phyloP scores from a whole-genome alignment of 2,888 invertebrate species.

The Polydesmus complanatus region DNA sequence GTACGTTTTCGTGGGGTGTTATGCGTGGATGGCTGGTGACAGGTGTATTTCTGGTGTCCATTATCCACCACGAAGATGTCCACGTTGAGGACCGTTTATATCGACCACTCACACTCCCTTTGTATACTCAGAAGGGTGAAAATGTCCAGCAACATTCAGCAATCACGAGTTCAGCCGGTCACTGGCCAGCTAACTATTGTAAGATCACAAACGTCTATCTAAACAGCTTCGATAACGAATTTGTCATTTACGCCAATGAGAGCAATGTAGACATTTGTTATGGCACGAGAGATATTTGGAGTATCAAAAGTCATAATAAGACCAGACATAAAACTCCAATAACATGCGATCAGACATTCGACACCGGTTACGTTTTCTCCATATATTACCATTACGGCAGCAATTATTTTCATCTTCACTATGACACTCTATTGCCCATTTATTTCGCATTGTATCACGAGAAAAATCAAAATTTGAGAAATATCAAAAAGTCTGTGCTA shows the following conservation, averaged over 20 bases:
- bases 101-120: background rate
- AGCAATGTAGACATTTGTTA: slow-evolving; percentile 17
- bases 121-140: background rate
- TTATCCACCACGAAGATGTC: background rate
- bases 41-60: background rate
- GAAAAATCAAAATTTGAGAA: background rate
- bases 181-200: slow-evolving; percentile 20
- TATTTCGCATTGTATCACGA: slow-evolving; percentile 16
- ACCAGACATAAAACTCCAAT: background rate
- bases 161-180: slow-evolving; percentile 18
- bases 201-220: slow-evolving; percentile 19
- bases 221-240: slow-evolving; percentile 13
- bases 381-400: slow-evolving; percentile 23
- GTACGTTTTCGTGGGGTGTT: background rate
- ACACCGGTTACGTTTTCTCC: slow-evolving; percentile 23
- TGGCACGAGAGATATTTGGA: slow-evolving; percentile 19
- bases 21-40: background rate
- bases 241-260: slow-evolving; percentile 15
- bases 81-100: background rate
- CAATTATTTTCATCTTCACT: slow-evolving; percentile 25
- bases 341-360: slow-evolving; percentile 22
- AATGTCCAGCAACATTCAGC: background rate
- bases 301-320: slow-evolving; percentile 12
- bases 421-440: slow-evolving; percentile 23
- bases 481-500: slow-evolving; percentile 19